phyloP scores from a whole-genome alignment of 2,113 vertebrate genomes.

The Atlantisia rogersi region DNA sequence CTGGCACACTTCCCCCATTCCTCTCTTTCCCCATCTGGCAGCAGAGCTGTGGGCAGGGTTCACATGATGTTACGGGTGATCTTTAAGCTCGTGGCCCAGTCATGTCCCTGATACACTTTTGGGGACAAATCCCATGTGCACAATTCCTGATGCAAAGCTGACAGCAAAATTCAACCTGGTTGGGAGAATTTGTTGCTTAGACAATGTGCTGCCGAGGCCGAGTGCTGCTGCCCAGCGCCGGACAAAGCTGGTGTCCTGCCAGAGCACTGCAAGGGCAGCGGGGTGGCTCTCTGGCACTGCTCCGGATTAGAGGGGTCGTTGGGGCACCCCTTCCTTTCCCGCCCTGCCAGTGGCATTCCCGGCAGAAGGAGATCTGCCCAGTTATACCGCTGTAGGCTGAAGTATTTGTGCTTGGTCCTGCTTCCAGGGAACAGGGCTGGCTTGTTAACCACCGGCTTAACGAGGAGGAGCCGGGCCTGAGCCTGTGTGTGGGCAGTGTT shows the following conservation, averaged over 20 bases:
- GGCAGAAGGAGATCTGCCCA: background rate
- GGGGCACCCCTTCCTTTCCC: background rate
- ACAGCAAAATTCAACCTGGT: background rate
- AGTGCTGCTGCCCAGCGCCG: background rate
- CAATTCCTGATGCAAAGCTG: background rate
- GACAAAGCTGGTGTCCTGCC: too few species aligned
- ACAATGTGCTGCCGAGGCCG: background rate
- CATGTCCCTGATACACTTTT: background rate
- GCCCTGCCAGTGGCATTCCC: background rate
- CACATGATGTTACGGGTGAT: fast-evolving
- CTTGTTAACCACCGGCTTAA: background rate
- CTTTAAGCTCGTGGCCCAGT: background rate
- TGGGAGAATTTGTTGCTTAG: background rate
- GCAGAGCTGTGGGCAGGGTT: background rate
- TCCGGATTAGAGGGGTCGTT: too few species aligned
- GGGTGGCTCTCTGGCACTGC: too few species aligned
- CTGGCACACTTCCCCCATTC: background rate
- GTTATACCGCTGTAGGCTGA: background rate
- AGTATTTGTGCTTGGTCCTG: background rate
- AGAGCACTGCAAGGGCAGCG: background rate
- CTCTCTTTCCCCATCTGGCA: background rate
- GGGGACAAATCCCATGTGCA: background rate
- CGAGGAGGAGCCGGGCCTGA: background rate
- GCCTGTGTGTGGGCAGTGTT: background rate
- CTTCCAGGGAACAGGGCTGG: background rate